Base-by-base conservation (phyloP, 2,888 invertebrate genomes). In the Chydorus sphaericus region DNA sequence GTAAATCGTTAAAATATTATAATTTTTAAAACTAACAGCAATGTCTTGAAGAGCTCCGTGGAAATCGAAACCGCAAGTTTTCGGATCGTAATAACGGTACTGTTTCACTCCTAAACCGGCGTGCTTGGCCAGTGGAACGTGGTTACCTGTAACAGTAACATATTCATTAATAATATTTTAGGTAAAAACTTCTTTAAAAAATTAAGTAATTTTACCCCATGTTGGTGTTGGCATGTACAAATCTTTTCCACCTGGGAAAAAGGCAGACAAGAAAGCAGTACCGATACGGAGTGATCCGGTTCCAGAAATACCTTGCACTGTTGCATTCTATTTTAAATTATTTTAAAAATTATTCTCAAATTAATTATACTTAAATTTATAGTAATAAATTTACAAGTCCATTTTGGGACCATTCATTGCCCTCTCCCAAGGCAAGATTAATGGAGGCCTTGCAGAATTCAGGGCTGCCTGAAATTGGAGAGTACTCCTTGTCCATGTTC, bases 201-300 rank as follows among this genome's bases (percentile, higher is more conserved):
- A n/a, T n/a, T n/a, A n/a, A n/a, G n/a, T n/a, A n/a, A n/a, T n/a
- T n/a, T n/a, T n/a, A 54, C 97, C 97, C 98, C 98, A 99, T 0
- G 97, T 84, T 4, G 98, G 98, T 2, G 78, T 74, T 5, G 98
- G 96, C 62, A 97, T 65, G 74, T 90, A 96, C 51, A 90, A 73
- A 59, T 82, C 83, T 72, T 92, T 92, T 62, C 74, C 77, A 33
- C 84, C 82, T 7, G 78, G 78, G 71, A 85, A 87, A 71, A 85
- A 90, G 62, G 79, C 81, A 56, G 80, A 81, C 59, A 96, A 72
- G 70, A 93, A 97, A 59, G 84, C 86, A 38, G 85, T 83, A 29
- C 96, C 98, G 51, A 97, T 78, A 58, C 91, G 79, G n/a, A 99
- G 75, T 1, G 97, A 87, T 16, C 98, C 98, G 14, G 98, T 99